A percentile compares a stretch with the other conserved stretches of the same genome.
Conservation (phyloP, 2,113 vertebrate species). For the Oryzias woworae region DNA sequence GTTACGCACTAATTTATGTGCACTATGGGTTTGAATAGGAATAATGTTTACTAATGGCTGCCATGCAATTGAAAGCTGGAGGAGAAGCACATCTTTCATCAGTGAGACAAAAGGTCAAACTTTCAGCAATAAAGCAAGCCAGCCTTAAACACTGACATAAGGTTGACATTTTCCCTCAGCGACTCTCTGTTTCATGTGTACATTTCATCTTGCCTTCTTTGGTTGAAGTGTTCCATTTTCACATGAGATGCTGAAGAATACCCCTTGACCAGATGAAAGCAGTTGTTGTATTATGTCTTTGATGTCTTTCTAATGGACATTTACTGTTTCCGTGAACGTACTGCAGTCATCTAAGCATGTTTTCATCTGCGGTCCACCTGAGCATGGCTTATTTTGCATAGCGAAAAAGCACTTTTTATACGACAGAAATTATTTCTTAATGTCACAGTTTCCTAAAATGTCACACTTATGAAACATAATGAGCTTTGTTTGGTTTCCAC, state of each 20-base stretch:
- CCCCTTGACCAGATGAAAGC: slow-evolving; percentile 73
- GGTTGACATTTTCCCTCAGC: slow-evolving; percentile 58
- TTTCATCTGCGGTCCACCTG: slow-evolving; percentile 53
- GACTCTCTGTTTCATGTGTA: slow-evolving; percentile 45
- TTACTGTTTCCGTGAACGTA: slow-evolving; percentile 46
- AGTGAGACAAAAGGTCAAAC: slow-evolving; percentile 53
- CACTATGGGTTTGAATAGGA: slow-evolving; percentile 5
- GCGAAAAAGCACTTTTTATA: slow-evolving; percentile 31
- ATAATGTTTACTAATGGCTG: slow-evolving; percentile 26
- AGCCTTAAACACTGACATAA: slow-evolving; percentile 57
- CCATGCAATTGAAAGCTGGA: slow-evolving; percentile 34
- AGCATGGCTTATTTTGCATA: slow-evolving; percentile 41
- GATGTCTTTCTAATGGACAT: slow-evolving; percentile 66
- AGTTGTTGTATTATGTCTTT: slow-evolving; percentile 56
- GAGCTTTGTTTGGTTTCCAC: slow-evolving; percentile 51
- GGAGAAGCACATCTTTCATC: slow-evolving; percentile 32
- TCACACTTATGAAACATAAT: slow-evolving; percentile 62
- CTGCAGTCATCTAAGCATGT: slow-evolving; percentile 54
- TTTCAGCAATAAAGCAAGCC: slow-evolving; percentile 54
- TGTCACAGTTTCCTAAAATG: slow-evolving; percentile 63
- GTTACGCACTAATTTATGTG: background rate
- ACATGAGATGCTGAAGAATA: slow-evolving; percentile 50
- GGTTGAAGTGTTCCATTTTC: slow-evolving; percentile 63
- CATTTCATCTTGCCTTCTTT: slow-evolving; percentile 52
- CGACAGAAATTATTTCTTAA: slow-evolving; percentile 63